Evolutionary conservation across 2,113 vertebrate genomes (phyloP), one percentile per base, ranked within the genome.

Genomic region (Galbula dea): DNA sequence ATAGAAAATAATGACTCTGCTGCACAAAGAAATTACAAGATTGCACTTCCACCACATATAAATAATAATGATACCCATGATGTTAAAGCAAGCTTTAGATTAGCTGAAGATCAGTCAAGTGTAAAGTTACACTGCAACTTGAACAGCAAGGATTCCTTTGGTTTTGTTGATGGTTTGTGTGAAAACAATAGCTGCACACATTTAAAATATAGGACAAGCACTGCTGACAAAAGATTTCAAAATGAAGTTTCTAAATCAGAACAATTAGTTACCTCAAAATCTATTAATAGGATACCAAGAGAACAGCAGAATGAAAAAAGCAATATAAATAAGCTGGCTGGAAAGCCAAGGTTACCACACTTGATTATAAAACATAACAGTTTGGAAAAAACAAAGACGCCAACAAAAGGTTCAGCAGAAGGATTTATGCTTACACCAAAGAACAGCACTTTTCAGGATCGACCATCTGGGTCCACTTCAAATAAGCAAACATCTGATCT

Each of bases 361-460:
- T 69, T 71, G 7, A 14, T 51, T 15, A 34, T 41, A 37, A 98
- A 98, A 85, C 93, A 66, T 30, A 88, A 86, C 36, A 81, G 65
- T 88, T 73, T 97, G 12, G 98, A 98, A 55, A 97, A 90, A 61
- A 90, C 91, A 67, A 98, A 92, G 71, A 93, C 96, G 3, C 92
- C 96, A 36, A 34, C 12, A 3, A 97, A 95, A 68, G 66, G 36
- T 45, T 43, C 71, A 9, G 14, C 74, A 21, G 97, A 96, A 32
- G 79, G 79, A 10, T 4, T 86, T 32, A 96, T 88, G 72, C 67
- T 72, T 3, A 78, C 83, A 30, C 85, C 89, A 3, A 95, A 88
- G 88, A n/a, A 36, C 6, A 63, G 69, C 27, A 6, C 80, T 15
- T 71, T 88, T 81, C 95, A 78, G 20, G 67, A 94, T 32, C 89